phyloP scores from a whole-genome alignment of 1,140 invertebrate species.

The Trypoxylus dichotomus region DNA sequence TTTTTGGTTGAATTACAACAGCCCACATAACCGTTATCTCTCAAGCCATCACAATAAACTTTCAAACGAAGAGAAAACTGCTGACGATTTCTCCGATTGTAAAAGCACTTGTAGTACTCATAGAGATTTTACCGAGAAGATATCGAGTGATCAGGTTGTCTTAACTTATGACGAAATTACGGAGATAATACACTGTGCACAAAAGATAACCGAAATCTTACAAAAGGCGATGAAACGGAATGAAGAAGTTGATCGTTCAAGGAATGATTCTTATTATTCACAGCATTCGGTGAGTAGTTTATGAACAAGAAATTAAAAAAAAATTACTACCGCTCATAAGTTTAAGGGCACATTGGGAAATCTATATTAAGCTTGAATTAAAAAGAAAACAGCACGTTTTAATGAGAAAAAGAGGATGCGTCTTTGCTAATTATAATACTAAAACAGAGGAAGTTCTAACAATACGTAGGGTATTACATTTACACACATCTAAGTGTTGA shows the following conservation, averaged over 20 bases:
- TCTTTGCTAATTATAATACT: no score
- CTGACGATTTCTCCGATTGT: slow-evolving; percentile 46
- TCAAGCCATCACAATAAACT: slow-evolving; percentile 43
- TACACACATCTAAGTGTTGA: no score
- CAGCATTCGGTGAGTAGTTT: slow-evolving; percentile 35
- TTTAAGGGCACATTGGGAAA: no score
- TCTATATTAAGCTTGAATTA: no score
- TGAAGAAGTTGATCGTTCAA: slow-evolving; percentile 42
- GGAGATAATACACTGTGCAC: slow-evolving; percentile 43
- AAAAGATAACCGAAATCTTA: slow-evolving; percentile 47
- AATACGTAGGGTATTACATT: no score
- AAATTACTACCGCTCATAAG: no score
- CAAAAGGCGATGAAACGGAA: slow-evolving; percentile 43
- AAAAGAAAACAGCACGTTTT: no score
- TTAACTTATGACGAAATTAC: slow-evolving; percentile 49
- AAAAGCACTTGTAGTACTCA: slow-evolving; percentile 50
- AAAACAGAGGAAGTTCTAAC: no score
- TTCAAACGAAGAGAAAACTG: slow-evolving; percentile 40
- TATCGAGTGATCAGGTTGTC: slow-evolving; percentile 43
- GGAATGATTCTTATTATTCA: slow-evolving; percentile 49
- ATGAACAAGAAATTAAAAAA: no score
- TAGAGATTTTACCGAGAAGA: slow-evolving; percentile 46
- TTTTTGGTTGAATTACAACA: slow-evolving; percentile 52
- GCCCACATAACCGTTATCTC: slow-evolving; percentile 46
- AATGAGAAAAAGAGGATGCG: no score